These are phyloP conservation scores for Latheticus oryzae DNA, from an alignment of 2,888 invertebrate species.

Conservation along the genomic window DNA sequence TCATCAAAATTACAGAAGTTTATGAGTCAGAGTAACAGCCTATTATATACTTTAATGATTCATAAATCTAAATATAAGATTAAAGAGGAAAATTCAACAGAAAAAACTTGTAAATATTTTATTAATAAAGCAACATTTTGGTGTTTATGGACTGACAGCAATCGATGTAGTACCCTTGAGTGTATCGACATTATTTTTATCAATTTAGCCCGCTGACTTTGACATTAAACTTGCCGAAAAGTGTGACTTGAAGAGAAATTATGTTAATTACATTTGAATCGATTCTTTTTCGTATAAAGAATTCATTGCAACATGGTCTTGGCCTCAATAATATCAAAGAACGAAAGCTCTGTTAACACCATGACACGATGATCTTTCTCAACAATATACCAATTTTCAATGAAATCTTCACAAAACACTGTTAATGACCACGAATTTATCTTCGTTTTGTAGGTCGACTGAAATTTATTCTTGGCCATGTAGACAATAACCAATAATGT, in stretches of 20 bases:
- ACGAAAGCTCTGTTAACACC: conserved; percentile 16
- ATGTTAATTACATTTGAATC: neutral
- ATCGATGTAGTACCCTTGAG: conserved; percentile 21
- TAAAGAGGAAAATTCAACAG: too few relatives aligned
- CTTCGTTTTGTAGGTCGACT: conserved; percentile 7
- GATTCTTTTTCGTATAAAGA: conserved; percentile 7
- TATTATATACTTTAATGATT: conserved; percentile 29
- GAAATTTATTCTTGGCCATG: neutral
- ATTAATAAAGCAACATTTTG: too few relatives aligned
- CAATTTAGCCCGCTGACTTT: too few relatives aligned
- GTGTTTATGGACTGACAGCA: too few relatives aligned
- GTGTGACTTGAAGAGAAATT: neutral
- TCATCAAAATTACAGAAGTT: conserved; percentile 18
- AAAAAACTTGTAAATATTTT: conserved; percentile 36
- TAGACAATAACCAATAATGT: neutral
- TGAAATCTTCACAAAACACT: neutral
- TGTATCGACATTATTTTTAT: conserved; percentile 26
- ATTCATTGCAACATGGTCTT: conserved; percentile 21
- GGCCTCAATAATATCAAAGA: conserved; percentile 25
- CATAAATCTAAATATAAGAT: conserved; percentile 39
- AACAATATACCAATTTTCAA: conserved; percentile 11
- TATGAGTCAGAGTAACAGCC: conserved; percentile 30
- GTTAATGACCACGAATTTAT: conserved; percentile 13
- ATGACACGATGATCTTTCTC: conserved; percentile 23
- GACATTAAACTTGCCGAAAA: conserved; percentile 40